Evolutionary conservation across 2,797 vertebrate genomes (phyloP), one percentile per base, ranked within the genome.

Genomic region (Anguilla anguilla): DNA sequence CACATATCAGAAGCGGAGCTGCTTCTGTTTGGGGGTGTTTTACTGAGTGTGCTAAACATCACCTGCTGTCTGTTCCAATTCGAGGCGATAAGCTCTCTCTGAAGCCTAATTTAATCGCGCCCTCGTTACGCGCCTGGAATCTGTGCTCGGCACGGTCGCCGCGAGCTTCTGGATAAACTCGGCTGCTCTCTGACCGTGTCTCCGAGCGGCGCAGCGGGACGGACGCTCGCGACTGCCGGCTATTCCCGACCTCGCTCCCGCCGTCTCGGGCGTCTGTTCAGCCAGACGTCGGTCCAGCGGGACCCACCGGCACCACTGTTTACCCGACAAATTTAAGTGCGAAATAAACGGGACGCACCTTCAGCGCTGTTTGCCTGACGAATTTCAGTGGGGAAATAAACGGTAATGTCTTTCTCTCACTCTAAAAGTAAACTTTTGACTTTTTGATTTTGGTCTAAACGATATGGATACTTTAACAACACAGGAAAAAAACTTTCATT

Each of bases 61-160:
- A 81, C 77, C 46, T 46, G 77, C 77, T 81, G 77, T 81, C 77
- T 81, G 43, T 11, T 81, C 77, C 77, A 81, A n/a, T 81, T 49
- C n/a, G 43, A 51, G 25, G 53, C 13, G 83, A 84, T 35, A 61
- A 84, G 83, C 28, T 61, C 57, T 61, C 57, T 55, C 53, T 17
- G n/a, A 9, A 84, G 55, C 19, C 83, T 61, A 49, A 61, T 57
- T 61, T 35, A n/a, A 13, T 22, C 15, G 53, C 83, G 17, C 19
- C 51, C n/a, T 22, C 55, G 1, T 84, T 43, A 61, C 2, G 25
- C 55, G 43, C 74, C 31, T 43, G 31, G 31, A 39, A 77, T 77
- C 43, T 77, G 72, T 17, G 15, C 13, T 77, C 35, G 39, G n/a
- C 64, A 10, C 13, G 69, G 69, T 35, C 28, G 31, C 69, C 69